A percentile compares a stretch with the other conserved stretches of the same genome.
These are phyloP conservation scores for Rhagoletis pomonella DNA, from an alignment of 1,140 invertebrate species.

Conservation along the genomic window DNA sequence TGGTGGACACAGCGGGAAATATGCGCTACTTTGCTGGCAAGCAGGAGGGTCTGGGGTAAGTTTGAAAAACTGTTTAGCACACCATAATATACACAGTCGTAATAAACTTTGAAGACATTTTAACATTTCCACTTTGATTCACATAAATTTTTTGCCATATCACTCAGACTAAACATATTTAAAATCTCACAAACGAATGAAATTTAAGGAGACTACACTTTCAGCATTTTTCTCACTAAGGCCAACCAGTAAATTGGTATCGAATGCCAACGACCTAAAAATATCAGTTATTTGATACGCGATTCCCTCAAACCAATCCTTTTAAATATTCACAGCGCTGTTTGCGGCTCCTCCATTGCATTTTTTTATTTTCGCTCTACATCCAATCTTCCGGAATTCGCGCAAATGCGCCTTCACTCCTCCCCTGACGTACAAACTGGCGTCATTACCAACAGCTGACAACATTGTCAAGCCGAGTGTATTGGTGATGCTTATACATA, in stretches of 20 bases:
- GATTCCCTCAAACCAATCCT: not conserved
- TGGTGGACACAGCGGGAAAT: slow-evolving; percentile 87
- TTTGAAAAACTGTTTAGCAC: slow-evolving; percentile 41
- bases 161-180: too few species aligned
- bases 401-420: not conserved
- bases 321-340: not conserved
- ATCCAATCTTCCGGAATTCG: not conserved
- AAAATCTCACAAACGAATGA: too few species aligned
- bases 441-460: slow-evolving; percentile 25
- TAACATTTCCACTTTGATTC: too few species aligned
- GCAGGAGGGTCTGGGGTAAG: slow-evolving; percentile 77
- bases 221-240: not conserved
- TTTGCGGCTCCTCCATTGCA: not conserved
- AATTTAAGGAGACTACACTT: too few species aligned
- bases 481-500: not conserved
- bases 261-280: not conserved
- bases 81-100: not conserved
- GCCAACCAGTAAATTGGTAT: not conserved
- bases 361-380: not conserved
- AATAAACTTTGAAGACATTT: too few species aligned
- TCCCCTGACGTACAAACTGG: not conserved
- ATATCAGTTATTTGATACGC: not conserved
- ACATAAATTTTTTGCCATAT: too few species aligned
- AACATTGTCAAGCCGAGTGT: not conserved
- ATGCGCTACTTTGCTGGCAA: slow-evolving; percentile 89